Conservation (phyloP, 2,888 invertebrate species). For the Himalopsyche anomala region DNA sequence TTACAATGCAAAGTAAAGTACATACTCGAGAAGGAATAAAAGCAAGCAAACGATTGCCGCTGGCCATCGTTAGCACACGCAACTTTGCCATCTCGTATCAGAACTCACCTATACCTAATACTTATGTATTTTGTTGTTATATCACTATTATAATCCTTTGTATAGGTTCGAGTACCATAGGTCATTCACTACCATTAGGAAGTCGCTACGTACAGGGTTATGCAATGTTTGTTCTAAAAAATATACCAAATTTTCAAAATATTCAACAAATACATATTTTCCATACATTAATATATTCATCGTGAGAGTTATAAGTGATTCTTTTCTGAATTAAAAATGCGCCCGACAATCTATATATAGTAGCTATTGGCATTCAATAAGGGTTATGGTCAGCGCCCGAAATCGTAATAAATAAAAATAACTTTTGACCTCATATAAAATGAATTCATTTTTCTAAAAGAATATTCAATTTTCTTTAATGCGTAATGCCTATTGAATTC, state of each 20-base stretch:
- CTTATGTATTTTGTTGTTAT: background rate
- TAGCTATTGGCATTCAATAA: too few relatives aligned
- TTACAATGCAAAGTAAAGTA: background rate
- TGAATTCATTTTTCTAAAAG: too few relatives aligned
- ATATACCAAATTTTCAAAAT: background rate
- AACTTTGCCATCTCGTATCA: conserved; percentile 21
- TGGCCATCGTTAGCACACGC: conserved; percentile 46
- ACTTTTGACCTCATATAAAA: too few relatives aligned
- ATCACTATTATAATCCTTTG: conserved; percentile 16
- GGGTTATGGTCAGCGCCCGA: too few relatives aligned
- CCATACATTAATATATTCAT: too few relatives aligned
- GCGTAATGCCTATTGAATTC: too few relatives aligned
- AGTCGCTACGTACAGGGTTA: background rate
- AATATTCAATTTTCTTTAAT: too few relatives aligned
- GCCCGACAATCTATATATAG: too few relatives aligned
- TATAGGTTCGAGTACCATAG: conserved; percentile 3
- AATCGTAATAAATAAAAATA: too few relatives aligned
- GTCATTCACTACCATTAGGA: conserved; percentile 22
- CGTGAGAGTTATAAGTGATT: too few relatives aligned
- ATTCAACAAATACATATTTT: too few relatives aligned
- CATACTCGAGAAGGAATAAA: background rate
- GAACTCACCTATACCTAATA: background rate
- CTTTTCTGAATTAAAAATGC: too few relatives aligned
- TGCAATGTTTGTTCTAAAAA: background rate
- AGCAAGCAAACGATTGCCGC: conserved; percentile 13